Conservation (phyloP, 1,140 invertebrate genomes). For the Dendrolimus kikuchii region DNA sequence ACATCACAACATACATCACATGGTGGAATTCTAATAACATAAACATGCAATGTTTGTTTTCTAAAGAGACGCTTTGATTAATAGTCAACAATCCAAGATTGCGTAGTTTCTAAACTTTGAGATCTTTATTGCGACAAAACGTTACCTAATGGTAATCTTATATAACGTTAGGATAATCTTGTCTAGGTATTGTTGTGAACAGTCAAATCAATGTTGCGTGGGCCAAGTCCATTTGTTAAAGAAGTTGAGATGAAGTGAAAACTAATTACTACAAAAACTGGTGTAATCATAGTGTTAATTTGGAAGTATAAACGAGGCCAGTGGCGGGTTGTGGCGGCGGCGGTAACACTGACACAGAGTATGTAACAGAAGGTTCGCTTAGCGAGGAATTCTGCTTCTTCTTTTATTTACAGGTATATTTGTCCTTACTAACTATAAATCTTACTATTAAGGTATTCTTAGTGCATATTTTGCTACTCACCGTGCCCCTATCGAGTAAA, state of each 20-base stretch:
- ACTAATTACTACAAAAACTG: constrained; percentile 37
- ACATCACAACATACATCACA: constrained; percentile 4
- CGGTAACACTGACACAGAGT: constrained; percentile 3
- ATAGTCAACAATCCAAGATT: constrained; percentile 52
- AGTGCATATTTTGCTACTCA: no score
- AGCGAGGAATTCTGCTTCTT: no score
- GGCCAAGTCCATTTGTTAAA: background rate
- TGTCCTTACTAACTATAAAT: no score
- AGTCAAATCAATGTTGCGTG: background rate
- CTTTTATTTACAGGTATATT: no score
- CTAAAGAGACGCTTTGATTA: constrained; percentile 54
- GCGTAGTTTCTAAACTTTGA: constrained; percentile 18
- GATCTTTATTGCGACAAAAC: no score
- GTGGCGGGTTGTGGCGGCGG: constrained; percentile 5
- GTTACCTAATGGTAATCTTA: background rate
- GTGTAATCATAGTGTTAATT: constrained; percentile 21
- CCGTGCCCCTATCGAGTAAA: no score
- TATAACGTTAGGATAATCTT: background rate
- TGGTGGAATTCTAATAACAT: constrained; percentile 50
- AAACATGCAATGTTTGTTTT: constrained; percentile 47
- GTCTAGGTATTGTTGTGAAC: background rate
- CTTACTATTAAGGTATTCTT: no score
- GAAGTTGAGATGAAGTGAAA: constrained; percentile 26
- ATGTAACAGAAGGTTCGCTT: no score
- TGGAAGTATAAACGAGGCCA: constrained; percentile 6